phyloP scores from a whole-genome alignment of 2,888 invertebrate species.

The Nomada ferruginata region DNA sequence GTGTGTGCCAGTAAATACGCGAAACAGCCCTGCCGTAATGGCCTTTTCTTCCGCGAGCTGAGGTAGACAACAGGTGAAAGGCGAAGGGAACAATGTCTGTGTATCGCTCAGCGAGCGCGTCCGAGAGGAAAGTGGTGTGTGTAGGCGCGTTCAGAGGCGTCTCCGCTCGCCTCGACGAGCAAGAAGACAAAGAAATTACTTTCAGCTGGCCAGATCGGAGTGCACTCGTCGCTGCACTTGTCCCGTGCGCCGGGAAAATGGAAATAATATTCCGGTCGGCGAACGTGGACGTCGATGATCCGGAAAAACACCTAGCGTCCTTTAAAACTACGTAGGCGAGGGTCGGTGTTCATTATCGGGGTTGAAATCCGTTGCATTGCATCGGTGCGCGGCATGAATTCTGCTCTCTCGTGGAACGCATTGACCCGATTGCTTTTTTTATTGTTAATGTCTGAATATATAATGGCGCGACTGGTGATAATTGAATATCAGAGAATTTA shows the following conservation, averaged over 20 bases:
- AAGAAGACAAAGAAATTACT: conserved; percentile 49
- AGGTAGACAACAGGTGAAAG: conserved; percentile 35
- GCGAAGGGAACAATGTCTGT: conserved; percentile 35
- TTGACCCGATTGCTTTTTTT: too few species aligned
- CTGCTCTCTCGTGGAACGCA: too few species aligned
- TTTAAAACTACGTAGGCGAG: background rate
- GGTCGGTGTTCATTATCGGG: conserved; percentile 1
- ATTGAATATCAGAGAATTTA: too few species aligned
- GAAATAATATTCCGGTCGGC: conserved; percentile 33
- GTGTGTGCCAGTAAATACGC: background rate
- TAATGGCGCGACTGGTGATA: too few species aligned
- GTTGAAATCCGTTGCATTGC: too few species aligned
- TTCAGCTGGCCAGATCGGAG: conserved; percentile 33
- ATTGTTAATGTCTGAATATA: too few species aligned
- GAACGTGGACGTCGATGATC: conserved; percentile 24
- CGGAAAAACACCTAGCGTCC: conserved; percentile 13
- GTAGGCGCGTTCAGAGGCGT: background rate
- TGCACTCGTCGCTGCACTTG: conserved; percentile 15
- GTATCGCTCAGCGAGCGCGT: conserved; percentile 28
- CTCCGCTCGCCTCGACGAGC: conserved; percentile 2
- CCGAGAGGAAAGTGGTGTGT: conserved; percentile 4
- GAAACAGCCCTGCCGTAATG: conserved; percentile 10
- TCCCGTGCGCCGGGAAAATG: conserved; percentile 14
- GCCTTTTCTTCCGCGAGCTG: background rate
- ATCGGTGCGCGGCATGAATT: too few species aligned